A percentile compares a stretch with the other conserved stretches of the same genome.
Conservation (phyloP, 1,140 invertebrate genomes). For the Paramacrobiotus metropolitanus region DNA sequence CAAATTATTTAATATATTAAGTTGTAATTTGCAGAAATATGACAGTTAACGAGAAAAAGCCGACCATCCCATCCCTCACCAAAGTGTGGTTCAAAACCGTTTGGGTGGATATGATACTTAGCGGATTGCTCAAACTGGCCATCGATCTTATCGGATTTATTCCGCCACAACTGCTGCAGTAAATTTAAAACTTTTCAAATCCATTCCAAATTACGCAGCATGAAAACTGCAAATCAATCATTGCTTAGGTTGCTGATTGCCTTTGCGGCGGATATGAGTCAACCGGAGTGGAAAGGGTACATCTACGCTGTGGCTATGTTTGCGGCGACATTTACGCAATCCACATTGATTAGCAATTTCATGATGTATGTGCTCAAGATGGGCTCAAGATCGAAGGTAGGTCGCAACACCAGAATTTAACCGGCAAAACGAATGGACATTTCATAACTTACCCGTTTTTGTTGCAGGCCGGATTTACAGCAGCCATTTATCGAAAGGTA, state of each 20-base stretch:
- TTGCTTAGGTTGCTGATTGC: slow-evolving; percentile 6
- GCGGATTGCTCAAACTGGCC: not conserved
- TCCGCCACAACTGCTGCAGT: not conserved
- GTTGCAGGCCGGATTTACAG: not conserved
- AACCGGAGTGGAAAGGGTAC: slow-evolving; percentile 22
- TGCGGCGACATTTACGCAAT: not conserved
- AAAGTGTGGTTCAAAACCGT: not conserved
- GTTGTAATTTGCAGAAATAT: no score
- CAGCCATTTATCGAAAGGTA: slow-evolving; percentile 1
- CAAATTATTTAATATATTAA: no score
- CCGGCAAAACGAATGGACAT: not conserved
- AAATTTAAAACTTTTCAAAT: not conserved
- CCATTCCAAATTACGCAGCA: not conserved
- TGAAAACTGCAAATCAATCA: no score
- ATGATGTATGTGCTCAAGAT: not conserved
- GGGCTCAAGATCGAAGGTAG: not conserved
- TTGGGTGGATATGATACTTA: not conserved
- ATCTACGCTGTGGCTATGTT: slow-evolving; percentile 20
- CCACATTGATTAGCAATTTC: not conserved
- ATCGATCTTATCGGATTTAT: not conserved
- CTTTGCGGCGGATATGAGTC: slow-evolving; percentile 8
- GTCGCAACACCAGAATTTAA: no score
- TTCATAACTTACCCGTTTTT: not conserved
- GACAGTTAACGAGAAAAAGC: no score
- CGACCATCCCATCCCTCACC: not conserved